A percentile compares a stretch with the other conserved stretches of the same genome.
phyloP scores from a whole-genome alignment of 2,113 vertebrate genomes.

The Neodon shergylaensis region DNA sequence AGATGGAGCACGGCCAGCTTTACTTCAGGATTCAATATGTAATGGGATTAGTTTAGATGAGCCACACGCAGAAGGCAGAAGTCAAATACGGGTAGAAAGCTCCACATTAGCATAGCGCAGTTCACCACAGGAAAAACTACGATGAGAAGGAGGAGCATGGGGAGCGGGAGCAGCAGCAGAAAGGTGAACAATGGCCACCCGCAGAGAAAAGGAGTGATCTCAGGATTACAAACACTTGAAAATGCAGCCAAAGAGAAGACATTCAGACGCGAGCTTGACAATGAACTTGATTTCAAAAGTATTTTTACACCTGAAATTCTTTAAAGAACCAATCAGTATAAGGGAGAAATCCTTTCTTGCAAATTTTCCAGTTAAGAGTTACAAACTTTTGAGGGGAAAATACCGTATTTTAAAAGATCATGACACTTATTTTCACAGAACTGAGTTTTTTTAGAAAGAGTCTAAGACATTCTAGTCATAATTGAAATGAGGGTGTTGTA shows the following conservation, averaged over 20 bases:
- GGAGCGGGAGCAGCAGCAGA: background rate
- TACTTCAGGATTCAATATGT: background rate
- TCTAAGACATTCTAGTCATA: background rate
- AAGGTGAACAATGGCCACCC: background rate
- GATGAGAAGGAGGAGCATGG: background rate
- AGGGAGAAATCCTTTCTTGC: constrained; percentile 14
- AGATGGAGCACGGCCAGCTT: background rate
- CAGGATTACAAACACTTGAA: background rate
- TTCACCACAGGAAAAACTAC: background rate
- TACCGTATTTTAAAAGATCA: constrained; percentile 17
- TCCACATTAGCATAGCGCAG: constrained; percentile 18
- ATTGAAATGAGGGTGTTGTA: constrained; percentile 48
- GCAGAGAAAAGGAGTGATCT: background rate
- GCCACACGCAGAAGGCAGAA: background rate
- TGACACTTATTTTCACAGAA: constrained; percentile 1
- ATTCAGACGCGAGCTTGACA: background rate
- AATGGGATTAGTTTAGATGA: background rate
- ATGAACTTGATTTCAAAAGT: background rate
- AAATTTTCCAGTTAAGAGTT: constrained; percentile 19
- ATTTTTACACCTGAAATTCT: constrained; percentile 35
- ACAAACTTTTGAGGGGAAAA: background rate
- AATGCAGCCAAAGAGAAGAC: background rate
- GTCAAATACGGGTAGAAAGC: background rate
- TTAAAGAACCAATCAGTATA: background rate
- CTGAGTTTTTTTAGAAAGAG: background rate